Evolutionary conservation across 2,888 invertebrate species (phyloP).

Genomic region (Macaria notata): DNA sequence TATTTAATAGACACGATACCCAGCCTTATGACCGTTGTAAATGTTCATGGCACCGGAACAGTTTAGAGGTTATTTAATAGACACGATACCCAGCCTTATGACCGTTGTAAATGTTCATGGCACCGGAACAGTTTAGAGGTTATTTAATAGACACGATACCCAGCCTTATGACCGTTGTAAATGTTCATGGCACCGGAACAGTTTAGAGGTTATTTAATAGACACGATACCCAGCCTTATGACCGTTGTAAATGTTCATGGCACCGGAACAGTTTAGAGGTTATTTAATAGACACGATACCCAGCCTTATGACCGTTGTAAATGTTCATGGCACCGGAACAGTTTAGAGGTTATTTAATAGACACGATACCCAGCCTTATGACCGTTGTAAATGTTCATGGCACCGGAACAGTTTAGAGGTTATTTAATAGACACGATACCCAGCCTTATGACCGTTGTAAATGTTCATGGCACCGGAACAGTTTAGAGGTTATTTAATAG

Average conservation of each 20-base stretch:
- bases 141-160: slow-evolving; percentile 9
- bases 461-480: slow-evolving; percentile 18
- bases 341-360: slow-evolving; percentile 13
- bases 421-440: slow-evolving; percentile 9
- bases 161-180: slow-evolving; percentile 34
- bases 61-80: slow-evolving; percentile 13
- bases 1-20: slow-evolving; percentile 9
- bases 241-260: slow-evolving; percentile 28
- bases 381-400: slow-evolving; percentile 28
- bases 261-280: slow-evolving; percentile 17
- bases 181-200: slow-evolving; percentile 18
- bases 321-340: slow-evolving; percentile 18
- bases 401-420: slow-evolving; percentile 17
- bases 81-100: slow-evolving; percentile 24
- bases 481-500: slow-evolving; percentile 13
- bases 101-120: slow-evolving; percentile 28
- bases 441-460: slow-evolving; percentile 34
- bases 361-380: slow-evolving; percentile 24
- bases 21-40: slow-evolving; percentile 34
- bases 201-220: slow-evolving; percentile 13
- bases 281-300: slow-evolving; percentile 9
- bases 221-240: slow-evolving; percentile 24
- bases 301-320: slow-evolving; percentile 34
- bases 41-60: slow-evolving; percentile 18
- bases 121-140: slow-evolving; percentile 17